Evolutionary conservation across 2,888 invertebrate species (phyloP).

Genomic region (Leptothorax acervorum): DNA sequence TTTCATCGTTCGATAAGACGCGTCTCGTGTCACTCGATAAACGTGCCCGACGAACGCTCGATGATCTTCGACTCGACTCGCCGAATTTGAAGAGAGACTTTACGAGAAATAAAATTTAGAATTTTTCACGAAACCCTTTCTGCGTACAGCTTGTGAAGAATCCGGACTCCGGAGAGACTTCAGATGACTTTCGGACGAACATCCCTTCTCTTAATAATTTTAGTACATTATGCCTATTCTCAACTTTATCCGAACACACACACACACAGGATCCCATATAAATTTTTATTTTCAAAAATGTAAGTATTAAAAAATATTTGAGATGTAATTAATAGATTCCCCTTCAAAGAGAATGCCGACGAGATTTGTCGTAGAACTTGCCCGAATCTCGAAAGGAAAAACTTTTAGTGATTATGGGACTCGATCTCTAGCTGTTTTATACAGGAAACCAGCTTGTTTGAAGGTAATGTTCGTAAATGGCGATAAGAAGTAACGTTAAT

Average conservation of each 20-base stretch:
- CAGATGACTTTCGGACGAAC: background rate
- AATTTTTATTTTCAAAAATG: background rate
- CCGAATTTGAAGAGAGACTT: background rate
- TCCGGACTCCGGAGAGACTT: background rate
- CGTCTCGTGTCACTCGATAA: background rate
- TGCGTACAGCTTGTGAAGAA: background rate
- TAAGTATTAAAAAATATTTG: background rate
- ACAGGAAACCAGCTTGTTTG: background rate
- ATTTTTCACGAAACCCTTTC: background rate
- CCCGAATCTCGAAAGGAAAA: background rate
- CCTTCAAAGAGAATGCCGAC: background rate
- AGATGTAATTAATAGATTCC: background rate
- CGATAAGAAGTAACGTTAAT: background rate
- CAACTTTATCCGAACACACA: background rate
- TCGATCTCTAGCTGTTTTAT: background rate
- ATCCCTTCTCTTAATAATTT: background rate
- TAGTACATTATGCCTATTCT: background rate
- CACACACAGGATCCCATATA: background rate
- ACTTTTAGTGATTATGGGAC: background rate
- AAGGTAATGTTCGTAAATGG: background rate
- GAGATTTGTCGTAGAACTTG: background rate
- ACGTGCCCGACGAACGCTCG: background rate
- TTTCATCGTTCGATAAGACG: constrained; percentile 27
- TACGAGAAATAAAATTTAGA: background rate
- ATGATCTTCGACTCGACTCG: background rate